Evolutionary conservation across 2,888 invertebrate species (phyloP).

Genomic region (Perizoma affinitatum): DNA sequence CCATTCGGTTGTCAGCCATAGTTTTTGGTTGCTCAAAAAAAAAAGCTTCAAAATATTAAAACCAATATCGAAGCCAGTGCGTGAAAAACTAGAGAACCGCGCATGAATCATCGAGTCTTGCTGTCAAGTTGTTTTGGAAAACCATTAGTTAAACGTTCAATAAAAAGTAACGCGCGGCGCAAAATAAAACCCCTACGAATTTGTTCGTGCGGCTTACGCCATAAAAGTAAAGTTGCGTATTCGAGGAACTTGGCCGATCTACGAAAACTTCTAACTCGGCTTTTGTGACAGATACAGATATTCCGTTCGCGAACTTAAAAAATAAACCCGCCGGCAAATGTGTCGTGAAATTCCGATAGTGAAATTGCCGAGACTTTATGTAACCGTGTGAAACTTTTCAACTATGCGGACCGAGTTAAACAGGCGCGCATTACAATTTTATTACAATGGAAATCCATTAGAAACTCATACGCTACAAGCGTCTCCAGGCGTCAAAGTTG

Average conservation of each 20-base stretch:
- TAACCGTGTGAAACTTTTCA: slow-evolving; percentile 35
- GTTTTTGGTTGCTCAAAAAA: slow-evolving; percentile 22
- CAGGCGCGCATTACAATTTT: slow-evolving; percentile 27
- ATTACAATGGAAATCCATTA: slow-evolving; percentile 24
- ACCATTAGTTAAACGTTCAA: slow-evolving; percentile 69
- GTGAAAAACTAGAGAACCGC: slow-evolving; percentile 45
- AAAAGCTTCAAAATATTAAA: slow-evolving; percentile 35
- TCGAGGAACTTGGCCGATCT: slow-evolving; percentile 54
- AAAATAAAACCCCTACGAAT: slow-evolving; percentile 59
- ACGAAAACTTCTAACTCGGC: slow-evolving; percentile 54
- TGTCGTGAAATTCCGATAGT: slow-evolving; percentile 41
- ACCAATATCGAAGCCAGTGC: slow-evolving; percentile 39
- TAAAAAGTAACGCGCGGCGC: slow-evolving; percentile 59
- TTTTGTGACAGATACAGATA: slow-evolving; percentile 48
- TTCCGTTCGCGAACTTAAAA: slow-evolving; percentile 48
- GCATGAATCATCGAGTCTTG: slow-evolving; percentile 62
- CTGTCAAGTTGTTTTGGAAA: slow-evolving; percentile 65
- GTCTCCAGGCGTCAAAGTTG: slow-evolving; percentile 33
- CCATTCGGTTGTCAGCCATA: slow-evolving; percentile 22
- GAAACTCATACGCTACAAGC: slow-evolving; percentile 14
- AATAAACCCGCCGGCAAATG: slow-evolving; percentile 45
- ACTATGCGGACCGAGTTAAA: slow-evolving; percentile 26
- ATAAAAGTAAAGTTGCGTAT: slow-evolving; percentile 60
- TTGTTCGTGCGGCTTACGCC: slow-evolving; percentile 52
- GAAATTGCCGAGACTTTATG: slow-evolving; percentile 32